Evolutionary conservation across 2,888 invertebrate species (phyloP), one percentile per base, ranked within the genome.

Genomic region (Biston betularia): DNA sequence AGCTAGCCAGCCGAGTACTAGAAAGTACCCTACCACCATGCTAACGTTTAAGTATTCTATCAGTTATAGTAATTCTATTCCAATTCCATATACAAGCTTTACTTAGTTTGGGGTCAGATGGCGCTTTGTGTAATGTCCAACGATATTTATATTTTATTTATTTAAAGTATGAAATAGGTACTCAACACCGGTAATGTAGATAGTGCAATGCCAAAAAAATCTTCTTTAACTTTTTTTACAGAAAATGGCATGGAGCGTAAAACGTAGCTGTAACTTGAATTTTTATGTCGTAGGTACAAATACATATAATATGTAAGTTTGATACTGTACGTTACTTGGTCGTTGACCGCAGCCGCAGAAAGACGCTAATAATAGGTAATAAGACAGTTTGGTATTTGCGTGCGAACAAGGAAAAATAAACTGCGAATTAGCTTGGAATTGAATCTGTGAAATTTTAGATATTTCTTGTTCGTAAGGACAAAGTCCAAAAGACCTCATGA

Each of bases 291-390:
- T 46, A 48, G 35, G 38, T 57, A 38, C 24, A 24, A 24, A 24
- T 24, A n/a, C n/a, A n/a, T n/a, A 24, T 24, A 24, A 24, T 24
- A 24, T 24, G 24, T 24, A 24, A 24, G 24, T 24, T 24, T 15
- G 11, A 15, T 34, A 35, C n/a, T 6, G 44, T 68, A 59, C 55
- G 67, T 65, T 68, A 63, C 65, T 61, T 66, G 67, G 66, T 69
- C 69, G 48, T 64, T 68, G 70, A 70, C 71, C 71, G 67, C 38
- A 35, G 60, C 64, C 48, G 42, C 67, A 52, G 48, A 48, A 63
- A 65, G 60, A 58, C 60, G 69, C 65, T 65, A 65, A 69, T 69
- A 56, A 65, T 61, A 50, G 46, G 54, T 42, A 59, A 33, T 50
- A 49, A 48, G 55, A 45, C 34, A 50, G 55, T 68, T 63, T 55